A percentile compares a stretch with the other conserved stretches of the same genome.
phyloP scores from a whole-genome alignment of 2,113 vertebrate genomes.

The Baryphthengus martii region DNA sequence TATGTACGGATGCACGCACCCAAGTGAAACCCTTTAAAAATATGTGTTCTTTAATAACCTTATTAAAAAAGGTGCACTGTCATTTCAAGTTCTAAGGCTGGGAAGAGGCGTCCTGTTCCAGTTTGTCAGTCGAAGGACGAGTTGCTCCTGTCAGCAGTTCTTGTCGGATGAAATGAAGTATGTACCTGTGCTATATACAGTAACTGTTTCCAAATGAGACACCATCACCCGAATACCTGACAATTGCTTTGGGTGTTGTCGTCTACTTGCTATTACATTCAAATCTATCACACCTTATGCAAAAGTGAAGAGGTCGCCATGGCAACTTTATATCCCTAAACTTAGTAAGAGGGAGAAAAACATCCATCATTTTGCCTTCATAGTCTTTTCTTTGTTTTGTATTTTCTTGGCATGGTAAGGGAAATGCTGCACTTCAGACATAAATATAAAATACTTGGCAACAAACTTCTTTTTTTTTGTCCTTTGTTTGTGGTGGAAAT shows the following conservation, averaged over 20 bases:
- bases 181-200: background rate
- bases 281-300: constrained; percentile 5
- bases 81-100: background rate
- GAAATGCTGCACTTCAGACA: background rate
- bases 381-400: background rate
- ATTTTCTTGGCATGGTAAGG: background rate
- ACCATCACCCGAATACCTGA: background rate
- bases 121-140: background rate
- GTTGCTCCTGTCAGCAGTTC: constrained; percentile 26
- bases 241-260: constrained; percentile 30
- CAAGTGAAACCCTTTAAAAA: background rate
- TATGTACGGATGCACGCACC: accelerated
- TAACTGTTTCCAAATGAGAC: constrained; percentile 37
- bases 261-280: background rate
- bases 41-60: background rate
- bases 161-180: background rate
- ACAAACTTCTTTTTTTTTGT: background rate
- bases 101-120: background rate
- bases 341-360: background rate
- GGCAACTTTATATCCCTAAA: constrained; percentile 23
- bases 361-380: background rate
- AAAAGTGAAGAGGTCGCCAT: background rate
- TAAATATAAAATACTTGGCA: background rate
- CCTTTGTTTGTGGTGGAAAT: background rate
- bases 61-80: background rate